phyloP scores from a whole-genome alignment of 2,888 invertebrate genomes.

The Drymonia ruficornis region DNA sequence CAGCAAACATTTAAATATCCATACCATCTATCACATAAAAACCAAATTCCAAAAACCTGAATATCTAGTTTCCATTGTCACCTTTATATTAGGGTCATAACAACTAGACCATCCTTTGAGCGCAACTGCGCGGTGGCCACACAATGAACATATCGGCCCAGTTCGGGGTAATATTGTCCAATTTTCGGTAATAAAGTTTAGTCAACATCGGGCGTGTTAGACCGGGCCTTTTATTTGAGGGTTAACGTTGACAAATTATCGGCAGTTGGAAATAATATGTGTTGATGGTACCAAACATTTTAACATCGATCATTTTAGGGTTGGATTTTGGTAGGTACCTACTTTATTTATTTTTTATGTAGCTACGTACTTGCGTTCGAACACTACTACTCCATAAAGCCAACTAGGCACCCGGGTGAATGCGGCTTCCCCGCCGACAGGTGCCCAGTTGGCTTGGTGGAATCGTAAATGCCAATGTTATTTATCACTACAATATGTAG shows the following conservation, averaged over 20 bases:
- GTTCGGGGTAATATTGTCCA: conserved; percentile 79
- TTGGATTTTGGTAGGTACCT: conserved; percentile 10
- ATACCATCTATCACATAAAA: conserved; percentile 21
- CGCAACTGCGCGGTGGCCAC: conserved; percentile 64
- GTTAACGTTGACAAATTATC: conserved; percentile 80
- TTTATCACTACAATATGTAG: too few species aligned
- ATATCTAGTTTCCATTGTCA: conserved; percentile 71
- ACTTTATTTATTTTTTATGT: too few species aligned
- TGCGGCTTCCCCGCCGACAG: too few species aligned
- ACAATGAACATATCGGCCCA: conserved; percentile 71
- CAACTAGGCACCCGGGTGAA: too few species aligned
- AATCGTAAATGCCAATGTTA: too few species aligned
- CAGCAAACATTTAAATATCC: conserved; percentile 32
- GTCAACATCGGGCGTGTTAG: conserved; percentile 78
- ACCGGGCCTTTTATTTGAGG: conserved; percentile 58
- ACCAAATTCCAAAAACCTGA: conserved; percentile 61
- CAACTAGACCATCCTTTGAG: conserved; percentile 73
- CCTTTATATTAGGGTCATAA: conserved; percentile 68
- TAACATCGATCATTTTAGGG: conserved; percentile 42
- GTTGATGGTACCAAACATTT: conserved; percentile 56
- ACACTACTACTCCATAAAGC: too few species aligned
- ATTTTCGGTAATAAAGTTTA: conserved; percentile 84
- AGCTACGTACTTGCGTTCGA: too few species aligned
- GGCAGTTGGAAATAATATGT: conserved; percentile 57
- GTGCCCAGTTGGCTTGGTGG: too few species aligned